Conservation (phyloP, 2,888 invertebrate genomes). For the Agriotes lineatus region DNA sequence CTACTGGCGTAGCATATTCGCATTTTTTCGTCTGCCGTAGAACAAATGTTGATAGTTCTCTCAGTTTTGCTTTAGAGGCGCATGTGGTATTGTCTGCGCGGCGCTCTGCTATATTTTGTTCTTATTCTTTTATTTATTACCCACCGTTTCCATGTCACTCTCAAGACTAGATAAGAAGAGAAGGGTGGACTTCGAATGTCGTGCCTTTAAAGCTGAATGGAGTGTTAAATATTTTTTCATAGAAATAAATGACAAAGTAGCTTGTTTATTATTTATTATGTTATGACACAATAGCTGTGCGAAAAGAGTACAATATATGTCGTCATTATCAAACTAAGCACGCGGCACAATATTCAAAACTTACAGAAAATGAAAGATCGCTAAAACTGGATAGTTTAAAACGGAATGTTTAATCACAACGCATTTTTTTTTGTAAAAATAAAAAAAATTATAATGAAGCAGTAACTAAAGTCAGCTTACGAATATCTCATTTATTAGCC, state of each 20-base stretch:
- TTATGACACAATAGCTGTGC: conserved; percentile 21
- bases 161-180: neutral
- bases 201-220: neutral
- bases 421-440: neutral
- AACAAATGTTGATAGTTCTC: too few species aligned
- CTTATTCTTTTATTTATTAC: too few species aligned
- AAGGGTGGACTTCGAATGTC: neutral
- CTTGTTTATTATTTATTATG: conserved; percentile 23
- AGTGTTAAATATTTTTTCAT: conserved; percentile 11
- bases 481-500: neutral
- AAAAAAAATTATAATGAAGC: too few species aligned
- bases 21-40: too few species aligned
- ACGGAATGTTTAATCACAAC: neutral
- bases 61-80: too few species aligned
- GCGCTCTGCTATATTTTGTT: too few species aligned
- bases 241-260: conserved; percentile 14
- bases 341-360: conserved; percentile 11
- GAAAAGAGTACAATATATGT: conserved; percentile 14
- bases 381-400: too few species aligned
- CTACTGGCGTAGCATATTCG: too few species aligned
- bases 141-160: neutral
- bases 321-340: conserved; percentile 13
- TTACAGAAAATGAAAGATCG: conserved; percentile 5
- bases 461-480: neutral
- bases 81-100: too few species aligned